Conservation (phyloP, 1,140 invertebrate genomes). For the Ctenoplectra terminalis region DNA sequence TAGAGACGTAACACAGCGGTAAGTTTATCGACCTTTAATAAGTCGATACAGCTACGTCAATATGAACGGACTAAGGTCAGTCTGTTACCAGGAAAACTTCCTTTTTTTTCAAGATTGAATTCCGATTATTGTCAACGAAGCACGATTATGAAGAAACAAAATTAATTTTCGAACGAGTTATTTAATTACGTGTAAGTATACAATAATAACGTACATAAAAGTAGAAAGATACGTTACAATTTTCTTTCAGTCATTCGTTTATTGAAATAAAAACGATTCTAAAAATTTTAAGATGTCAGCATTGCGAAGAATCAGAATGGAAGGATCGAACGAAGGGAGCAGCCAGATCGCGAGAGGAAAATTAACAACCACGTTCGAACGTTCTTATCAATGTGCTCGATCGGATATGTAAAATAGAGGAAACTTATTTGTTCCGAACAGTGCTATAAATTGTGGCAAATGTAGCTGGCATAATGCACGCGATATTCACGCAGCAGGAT, state of each 20-base stretch:
- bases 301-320: not conserved
- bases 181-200: no score
- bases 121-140: not conserved
- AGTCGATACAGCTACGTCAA: not conserved
- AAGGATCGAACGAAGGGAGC: not conserved
- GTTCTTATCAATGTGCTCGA: not conserved
- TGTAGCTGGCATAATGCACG: constrained; percentile 14
- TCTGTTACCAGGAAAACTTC: not conserved
- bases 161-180: not conserved
- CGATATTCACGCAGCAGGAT: constrained; percentile 11
- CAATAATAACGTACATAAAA: no score
- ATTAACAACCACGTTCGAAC: not conserved
- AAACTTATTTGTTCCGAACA: constrained; percentile 23
- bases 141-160: not conserved
- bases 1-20: not conserved
- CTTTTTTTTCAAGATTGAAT: not conserved
- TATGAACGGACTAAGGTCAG: constrained; percentile 16
- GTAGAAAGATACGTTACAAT: no score
- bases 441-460: constrained; percentile 19
- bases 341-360: not conserved
- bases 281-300: no score
- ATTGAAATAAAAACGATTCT: no score
- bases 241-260: no score
- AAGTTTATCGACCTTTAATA: constrained; percentile 27
- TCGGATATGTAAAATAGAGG: constrained; percentile 1